Base-by-base conservation (phyloP, 2,888 invertebrate genomes). In the Strigamia transsilvanica region DNA sequence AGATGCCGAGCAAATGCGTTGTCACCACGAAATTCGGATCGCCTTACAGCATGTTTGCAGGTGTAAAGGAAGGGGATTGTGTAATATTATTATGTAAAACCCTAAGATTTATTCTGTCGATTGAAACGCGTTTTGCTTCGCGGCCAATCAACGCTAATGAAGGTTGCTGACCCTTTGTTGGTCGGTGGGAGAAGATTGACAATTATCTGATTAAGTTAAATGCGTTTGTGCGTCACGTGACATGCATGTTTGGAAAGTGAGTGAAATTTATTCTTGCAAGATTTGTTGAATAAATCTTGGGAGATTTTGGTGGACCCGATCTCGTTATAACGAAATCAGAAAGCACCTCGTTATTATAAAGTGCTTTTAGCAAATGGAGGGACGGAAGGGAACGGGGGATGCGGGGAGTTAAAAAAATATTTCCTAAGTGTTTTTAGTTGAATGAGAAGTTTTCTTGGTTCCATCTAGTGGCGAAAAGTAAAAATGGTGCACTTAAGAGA, bases 161-260 rank as follows among this genome's bases (percentile, higher is more conserved):
- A 51, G 51, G 51, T 51, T 18, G 18, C n/a, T 18, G 51, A 51
- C 51, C 51, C 18, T 18, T 18, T 18, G 51, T 51, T 51, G 15
- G 51, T 51, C 15, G 10, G 51, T n/a, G 38, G 79, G 38, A 6
- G 38, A 38, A 38, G 38, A 79, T 38, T 79, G 27, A 41, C 79
- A 79, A 79, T 79, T 79, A 79, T 38, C 79, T 38, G 79, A 79
- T 79, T 79, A 79, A 41, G 79, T n/a, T 5, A 38, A 79, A 79
- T 79, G 79, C 13, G 38, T 38, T 79, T 27, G n/a, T 79, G 12
- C 10, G 51, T 51, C 51, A 51, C 51, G 51, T 51, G 51, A 51
- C 51, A 51, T 51, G 51, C 51, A 51, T 51, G n/a, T 51, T 51
- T 51, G 12, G 18, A 51, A 51, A 51, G 6, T 18, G 51, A 7